Evolutionary conservation across 2,797 vertebrate species (phyloP).

Genomic region (Poecilia gillii): DNA sequence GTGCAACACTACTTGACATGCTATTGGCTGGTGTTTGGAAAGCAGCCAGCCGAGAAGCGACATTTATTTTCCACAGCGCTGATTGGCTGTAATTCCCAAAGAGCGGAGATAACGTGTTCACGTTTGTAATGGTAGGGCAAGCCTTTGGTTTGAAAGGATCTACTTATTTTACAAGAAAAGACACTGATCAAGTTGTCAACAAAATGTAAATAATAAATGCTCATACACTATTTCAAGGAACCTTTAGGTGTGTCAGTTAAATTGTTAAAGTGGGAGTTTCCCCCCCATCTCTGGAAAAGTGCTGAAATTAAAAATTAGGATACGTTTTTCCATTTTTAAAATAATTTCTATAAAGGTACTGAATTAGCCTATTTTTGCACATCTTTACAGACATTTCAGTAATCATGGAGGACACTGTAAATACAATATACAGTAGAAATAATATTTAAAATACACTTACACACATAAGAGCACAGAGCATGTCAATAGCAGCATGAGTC

Average conservation of each 20-base stretch:
- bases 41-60: neutral
- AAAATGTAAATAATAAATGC: neutral
- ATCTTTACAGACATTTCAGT: neutral
- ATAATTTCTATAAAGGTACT: neutral
- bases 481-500: conserved; percentile 95
- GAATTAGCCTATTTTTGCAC: neutral
- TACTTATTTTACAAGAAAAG: neutral
- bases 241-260: neutral
- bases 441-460: conserved; percentile 84
- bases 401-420: neutral
- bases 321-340: neutral
- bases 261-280: neutral
- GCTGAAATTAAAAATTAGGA: neutral
- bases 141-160: neutral
- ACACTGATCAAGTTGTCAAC: neutral
- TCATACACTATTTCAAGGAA: neutral
- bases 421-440: neutral
- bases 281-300: too few species aligned
- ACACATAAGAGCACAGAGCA: conserved; percentile 99
- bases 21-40: neutral
- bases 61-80: neutral
- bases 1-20: neutral
- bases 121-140: neutral
- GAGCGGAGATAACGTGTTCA: neutral
- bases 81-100: neutral